Base-by-base conservation (phyloP, 2,113 vertebrate genomes). In the Alectura lathami region DNA sequence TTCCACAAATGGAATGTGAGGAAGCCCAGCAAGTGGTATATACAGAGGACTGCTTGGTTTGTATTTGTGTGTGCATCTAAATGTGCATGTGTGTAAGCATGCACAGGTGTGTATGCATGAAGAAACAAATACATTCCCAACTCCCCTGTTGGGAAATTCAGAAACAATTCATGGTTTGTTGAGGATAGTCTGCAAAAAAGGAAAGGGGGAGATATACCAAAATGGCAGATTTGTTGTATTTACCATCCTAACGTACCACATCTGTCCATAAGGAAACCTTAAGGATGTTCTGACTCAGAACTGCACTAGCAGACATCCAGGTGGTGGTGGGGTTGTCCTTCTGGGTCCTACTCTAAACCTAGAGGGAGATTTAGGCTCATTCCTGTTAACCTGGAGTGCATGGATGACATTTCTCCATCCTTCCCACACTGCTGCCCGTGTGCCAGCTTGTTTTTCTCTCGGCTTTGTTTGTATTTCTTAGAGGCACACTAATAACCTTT, bases 401-500 rank as follows among this genome's bases (percentile, higher is more conserved):
- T 66, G 77, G 84, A 70, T 93, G 91, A 63, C 82, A 92, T 94
- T 94, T 94, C 88, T 95, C 47, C 56, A 78, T 82, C 62, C 77
- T 82, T 91, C 45, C 56, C 90, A 53, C 62, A 42, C 84, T 73
- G 42, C 94, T 76, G 74, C 40, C 62, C 93, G 10, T 43, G 42
- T 27, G 32, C 63, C 74, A 57, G 27, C 27, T 87, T 95, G 75
- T 23, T 86, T 92, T 91, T 84, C 88, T 59, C 83, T 85, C 8
- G 0, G 17, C 57, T 94, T 93, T 80, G 83, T 93, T 96, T 96
- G 93, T 87, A 89, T 95, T 96, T 97, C 87, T 94, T 88, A 80
- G 82, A 94, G 75, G 67, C 87, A 91, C 86, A 95, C 95, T 92
- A 93, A 84, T 96, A 96, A 93, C 96, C 94, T 95, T 91, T 95